Conservation (phyloP, 2,888 invertebrate species). For the Isoperla grammatica region DNA sequence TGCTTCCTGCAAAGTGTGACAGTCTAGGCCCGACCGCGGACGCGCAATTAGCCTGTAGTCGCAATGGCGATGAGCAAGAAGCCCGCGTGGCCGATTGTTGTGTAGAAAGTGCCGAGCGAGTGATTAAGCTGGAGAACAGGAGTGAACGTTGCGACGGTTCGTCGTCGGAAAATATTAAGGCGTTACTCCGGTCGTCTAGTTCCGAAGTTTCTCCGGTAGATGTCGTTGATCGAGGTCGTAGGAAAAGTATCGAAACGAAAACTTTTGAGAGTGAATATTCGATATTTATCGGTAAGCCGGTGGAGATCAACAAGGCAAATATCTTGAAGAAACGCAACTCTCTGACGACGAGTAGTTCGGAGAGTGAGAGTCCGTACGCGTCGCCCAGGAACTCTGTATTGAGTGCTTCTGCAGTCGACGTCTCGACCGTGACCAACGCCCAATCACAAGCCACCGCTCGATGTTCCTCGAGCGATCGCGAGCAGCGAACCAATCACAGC, state of each 20-base stretch:
- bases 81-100: not conserved
- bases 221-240: not conserved
- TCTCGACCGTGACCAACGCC: not conserved
- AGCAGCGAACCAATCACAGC: too few relatives aligned
- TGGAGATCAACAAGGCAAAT: not conserved
- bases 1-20: not conserved
- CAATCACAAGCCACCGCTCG: not conserved
- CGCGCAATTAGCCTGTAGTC: not conserved
- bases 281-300: conserved; percentile 14
- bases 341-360: not conserved
- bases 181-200: conserved; percentile 3
- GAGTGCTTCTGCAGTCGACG: not conserved
- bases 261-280: conserved; percentile 9
- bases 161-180: conserved; percentile 7
- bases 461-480: not conserved
- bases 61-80: not conserved
- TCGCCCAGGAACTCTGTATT: conserved; percentile 4
- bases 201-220: not conserved
- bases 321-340: not conserved
- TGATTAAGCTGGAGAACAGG: conserved; percentile 3
- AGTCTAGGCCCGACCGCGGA: conserved; percentile 6
- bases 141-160: not conserved
- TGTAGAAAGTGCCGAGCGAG: conserved; percentile 8
- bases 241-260: not conserved
- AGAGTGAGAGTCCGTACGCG: conserved; percentile 9